Conservation (phyloP, 2,797 vertebrate species). For the Enoplosus armatus region DNA sequence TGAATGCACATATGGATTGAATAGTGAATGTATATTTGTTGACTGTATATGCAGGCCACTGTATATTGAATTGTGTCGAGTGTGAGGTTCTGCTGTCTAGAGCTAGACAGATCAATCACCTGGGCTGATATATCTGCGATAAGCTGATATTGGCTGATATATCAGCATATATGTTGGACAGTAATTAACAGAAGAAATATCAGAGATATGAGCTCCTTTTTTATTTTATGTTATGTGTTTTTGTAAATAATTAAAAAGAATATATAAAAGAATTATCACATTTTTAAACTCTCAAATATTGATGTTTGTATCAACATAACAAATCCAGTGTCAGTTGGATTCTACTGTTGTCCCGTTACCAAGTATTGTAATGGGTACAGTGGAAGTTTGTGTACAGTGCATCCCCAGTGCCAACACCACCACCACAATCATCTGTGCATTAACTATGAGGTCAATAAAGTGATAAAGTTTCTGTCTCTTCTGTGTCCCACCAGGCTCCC, state of each 20-base stretch:
- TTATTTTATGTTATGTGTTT: no score
- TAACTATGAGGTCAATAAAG: background rate
- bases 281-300: background rate
- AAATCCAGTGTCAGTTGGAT: background rate
- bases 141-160: background rate
- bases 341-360: background rate
- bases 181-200: background rate
- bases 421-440: background rate
- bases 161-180: background rate
- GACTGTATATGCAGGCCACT: background rate
- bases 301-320: background rate
- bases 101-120: background rate
- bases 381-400: background rate
- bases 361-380: background rate
- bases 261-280: no score
- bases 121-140: background rate
- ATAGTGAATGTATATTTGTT: background rate
- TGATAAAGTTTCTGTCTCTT: background rate
- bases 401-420: background rate
- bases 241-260: no score
- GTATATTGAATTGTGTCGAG: background rate
- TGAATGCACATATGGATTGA: background rate
- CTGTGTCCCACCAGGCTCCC: slow-evolving; percentile 83
- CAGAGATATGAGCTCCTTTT: no score
- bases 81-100: background rate